These are phyloP conservation scores for Lophura swinhoii DNA, from an alignment of 2,797 vertebrate genomes.

Conservation along the genomic window DNA sequence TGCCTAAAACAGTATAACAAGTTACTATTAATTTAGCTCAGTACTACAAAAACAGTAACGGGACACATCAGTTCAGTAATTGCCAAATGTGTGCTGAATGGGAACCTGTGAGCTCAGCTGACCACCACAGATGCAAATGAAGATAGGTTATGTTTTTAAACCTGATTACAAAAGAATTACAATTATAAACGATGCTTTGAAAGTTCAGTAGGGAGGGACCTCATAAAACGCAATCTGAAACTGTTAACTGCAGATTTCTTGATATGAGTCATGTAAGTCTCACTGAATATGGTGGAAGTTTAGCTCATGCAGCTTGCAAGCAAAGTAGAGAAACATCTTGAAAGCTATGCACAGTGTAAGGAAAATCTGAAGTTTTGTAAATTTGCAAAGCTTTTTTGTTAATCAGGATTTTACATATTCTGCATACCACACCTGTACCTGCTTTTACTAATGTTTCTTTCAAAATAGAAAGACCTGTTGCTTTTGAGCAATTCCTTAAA, in stretches of 20 bases:
- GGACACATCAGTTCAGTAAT: not conserved
- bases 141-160: not conserved
- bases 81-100: not conserved
- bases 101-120: not conserved
- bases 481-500: not conserved
- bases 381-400: not conserved
- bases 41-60: not conserved
- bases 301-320: not conserved
- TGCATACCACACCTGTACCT: not conserved
- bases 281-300: not conserved
- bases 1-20: not conserved
- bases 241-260: not conserved
- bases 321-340: not conserved
- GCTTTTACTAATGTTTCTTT: not conserved
- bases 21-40: not conserved
- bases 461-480: not conserved
- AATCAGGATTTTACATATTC: not conserved
- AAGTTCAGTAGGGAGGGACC: not conserved
- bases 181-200: not conserved
- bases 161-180: not conserved
- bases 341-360: not conserved
- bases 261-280: rapidly evolving
- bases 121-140: not conserved
- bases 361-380: not conserved
- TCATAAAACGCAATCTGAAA: not conserved